A percentile compares a stretch with the other conserved stretches of the same genome.
Conservation (phyloP, 2,113 vertebrate genomes). For the Romanogobio albipinnatus region DNA sequence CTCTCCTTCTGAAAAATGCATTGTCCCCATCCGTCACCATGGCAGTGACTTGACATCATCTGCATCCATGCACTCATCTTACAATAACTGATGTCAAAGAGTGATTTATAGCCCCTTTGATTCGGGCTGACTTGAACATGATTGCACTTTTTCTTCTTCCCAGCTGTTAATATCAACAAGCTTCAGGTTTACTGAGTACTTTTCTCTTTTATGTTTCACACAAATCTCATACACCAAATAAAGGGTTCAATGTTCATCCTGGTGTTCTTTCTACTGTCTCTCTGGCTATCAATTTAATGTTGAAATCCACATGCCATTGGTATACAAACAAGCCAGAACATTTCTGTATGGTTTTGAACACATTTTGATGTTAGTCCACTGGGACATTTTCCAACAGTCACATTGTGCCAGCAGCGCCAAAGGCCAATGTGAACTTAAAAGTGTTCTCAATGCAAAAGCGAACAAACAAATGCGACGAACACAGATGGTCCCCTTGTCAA, state of each 20-base stretch:
- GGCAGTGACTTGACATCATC: slow-evolving; percentile 23
- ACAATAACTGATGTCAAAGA: slow-evolving; percentile 35
- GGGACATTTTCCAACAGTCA: neutral
- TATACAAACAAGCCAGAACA: slow-evolving; percentile 5
- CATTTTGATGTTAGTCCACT: slow-evolving; percentile 19
- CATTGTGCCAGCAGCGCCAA: neutral
- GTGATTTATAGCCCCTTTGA: slow-evolving; percentile 15
- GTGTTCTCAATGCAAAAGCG: neutral
- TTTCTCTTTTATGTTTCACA: neutral
- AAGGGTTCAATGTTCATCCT: neutral
- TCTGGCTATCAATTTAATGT: neutral
- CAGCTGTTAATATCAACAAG: slow-evolving; percentile 40
- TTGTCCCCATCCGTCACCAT: slow-evolving; percentile 8
- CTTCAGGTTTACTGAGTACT: neutral
- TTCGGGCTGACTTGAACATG: slow-evolving; percentile 32
- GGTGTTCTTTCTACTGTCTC: neutral
- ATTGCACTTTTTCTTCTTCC: slow-evolving; percentile 24
- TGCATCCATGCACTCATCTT: slow-evolving; percentile 35
- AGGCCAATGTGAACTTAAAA: slow-evolving; percentile 18
- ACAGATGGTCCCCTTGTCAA: slow-evolving; percentile 24
- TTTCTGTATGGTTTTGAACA: neutral
- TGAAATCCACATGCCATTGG: neutral
- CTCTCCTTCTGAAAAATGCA: neutral
- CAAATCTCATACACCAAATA: neutral
- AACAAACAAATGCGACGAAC: neutral